Evolutionary conservation across 1,140 invertebrate genomes (phyloP).

Genomic region (Rhagoletis pomonella): DNA sequence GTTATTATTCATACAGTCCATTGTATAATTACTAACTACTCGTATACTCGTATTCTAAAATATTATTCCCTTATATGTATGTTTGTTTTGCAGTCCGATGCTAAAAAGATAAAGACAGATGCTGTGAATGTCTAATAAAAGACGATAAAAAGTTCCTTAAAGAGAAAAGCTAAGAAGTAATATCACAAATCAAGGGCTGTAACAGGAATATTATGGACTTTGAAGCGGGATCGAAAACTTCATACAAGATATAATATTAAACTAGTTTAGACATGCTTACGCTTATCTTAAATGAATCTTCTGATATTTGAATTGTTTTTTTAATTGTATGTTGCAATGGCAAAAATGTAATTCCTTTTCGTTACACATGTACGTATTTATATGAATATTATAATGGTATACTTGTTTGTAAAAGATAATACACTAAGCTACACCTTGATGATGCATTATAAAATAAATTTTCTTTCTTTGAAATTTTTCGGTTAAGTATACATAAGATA

Average conservation of each 20-base stretch:
- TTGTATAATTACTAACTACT: no score
- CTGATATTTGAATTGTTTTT: neutral
- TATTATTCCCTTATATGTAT: no score
- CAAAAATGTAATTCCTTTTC: neutral
- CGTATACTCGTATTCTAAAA: no score
- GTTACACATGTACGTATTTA: neutral
- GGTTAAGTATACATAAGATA: no score
- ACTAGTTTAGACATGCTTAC: slow-evolving; percentile 7
- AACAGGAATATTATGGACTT: neutral
- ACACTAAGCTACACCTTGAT: no score
- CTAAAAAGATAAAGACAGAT: slow-evolving; percentile 42
- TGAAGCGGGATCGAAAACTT: neutral
- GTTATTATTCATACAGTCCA: no score
- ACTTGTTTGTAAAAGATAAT: no score
- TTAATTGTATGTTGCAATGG: neutral
- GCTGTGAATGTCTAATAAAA: neutral
- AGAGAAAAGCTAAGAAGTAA: neutral
- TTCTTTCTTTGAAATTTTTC: no score
- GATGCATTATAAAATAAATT: no score
- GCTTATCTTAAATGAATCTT: slow-evolving; percentile 7
- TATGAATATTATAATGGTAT: neutral
- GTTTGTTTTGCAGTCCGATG: neutral
- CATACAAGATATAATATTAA: neutral
- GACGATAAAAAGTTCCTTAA: neutral
- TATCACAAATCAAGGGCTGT: neutral